Evolutionary conservation across 92 coral and sea anemone genomes (phyloP).

Genomic region (Paragorgia papillata): DNA sequence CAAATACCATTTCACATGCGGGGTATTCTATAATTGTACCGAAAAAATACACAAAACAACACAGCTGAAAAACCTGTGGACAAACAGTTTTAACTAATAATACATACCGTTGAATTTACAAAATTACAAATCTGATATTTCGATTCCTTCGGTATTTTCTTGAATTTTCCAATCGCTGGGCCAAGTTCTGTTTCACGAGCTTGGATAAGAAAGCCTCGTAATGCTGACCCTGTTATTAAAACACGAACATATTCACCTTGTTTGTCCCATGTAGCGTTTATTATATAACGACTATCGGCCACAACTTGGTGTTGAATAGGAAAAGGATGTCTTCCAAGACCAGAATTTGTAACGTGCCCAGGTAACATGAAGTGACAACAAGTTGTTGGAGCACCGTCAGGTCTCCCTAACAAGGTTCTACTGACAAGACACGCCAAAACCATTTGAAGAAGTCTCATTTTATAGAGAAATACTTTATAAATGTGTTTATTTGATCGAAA

Average conservation of each 20-base stretch:
- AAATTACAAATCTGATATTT: constrained; percentile 15
- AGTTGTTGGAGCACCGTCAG: background rate
- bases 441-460: background rate
- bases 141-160: background rate
- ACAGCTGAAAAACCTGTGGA: no score
- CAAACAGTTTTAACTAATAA: no score
- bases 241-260: constrained; percentile 11
- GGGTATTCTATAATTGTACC: no score
- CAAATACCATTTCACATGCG: no score
- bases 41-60: no score
- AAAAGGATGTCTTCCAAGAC: background rate
- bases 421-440: background rate
- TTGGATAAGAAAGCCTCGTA: constrained; percentile 36
- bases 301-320: background rate
- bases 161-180: constrained; percentile 6
- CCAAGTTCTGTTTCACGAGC: constrained; percentile 3
- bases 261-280: constrained; percentile 19
- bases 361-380: background rate
- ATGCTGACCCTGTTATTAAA: background rate
- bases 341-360: background rate
- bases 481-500: no score
- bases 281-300: background rate
- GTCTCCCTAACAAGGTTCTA: background rate
- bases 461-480: no score
- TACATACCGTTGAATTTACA: background rate